Evolutionary conservation across 1,140 invertebrate genomes (phyloP).

Genomic region (Heliconius himera): DNA sequence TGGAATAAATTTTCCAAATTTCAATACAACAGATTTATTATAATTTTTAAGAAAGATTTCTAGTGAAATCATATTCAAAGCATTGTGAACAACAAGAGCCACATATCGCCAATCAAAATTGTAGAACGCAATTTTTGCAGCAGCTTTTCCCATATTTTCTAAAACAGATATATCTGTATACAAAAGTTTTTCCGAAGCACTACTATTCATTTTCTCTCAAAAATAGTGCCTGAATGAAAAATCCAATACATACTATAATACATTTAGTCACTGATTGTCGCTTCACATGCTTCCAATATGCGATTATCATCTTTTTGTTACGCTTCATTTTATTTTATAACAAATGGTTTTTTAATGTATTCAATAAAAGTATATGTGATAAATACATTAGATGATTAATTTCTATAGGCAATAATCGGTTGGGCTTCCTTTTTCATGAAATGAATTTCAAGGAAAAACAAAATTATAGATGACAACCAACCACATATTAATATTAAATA

Average conservation of each 20-base stretch:
- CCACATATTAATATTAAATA: constrained; percentile 57
- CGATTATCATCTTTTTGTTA: constrained; percentile 22
- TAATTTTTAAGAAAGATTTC: constrained; percentile 54
- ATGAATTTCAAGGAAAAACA: constrained; percentile 58
- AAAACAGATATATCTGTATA: constrained; percentile 31
- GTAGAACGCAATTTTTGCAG: constrained; percentile 56
- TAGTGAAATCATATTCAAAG: constrained; percentile 41
- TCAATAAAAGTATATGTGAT: constrained; percentile 6
- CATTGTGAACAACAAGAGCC: constrained; percentile 52
- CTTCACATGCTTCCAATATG: constrained; percentile 29
- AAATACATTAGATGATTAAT: constrained; percentile 31
- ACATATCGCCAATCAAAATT: constrained; percentile 66
- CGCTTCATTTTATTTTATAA: constrained; percentile 16
- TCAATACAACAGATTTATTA: constrained; percentile 49
- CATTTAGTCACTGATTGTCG: constrained; percentile 27
- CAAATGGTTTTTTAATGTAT: constrained; percentile 25
- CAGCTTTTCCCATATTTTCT: constrained; percentile 46
- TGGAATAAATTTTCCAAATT: constrained; percentile 47
- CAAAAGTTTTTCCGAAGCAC: not conserved
- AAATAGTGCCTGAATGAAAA: not conserved
- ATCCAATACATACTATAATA: not conserved
- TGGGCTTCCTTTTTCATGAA: constrained; percentile 32
- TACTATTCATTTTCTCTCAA: not conserved
- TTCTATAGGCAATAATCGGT: constrained; percentile 8
- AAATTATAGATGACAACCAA: constrained; percentile 54